phyloP scores from a whole-genome alignment of 1,140 invertebrate species.

The Drosophila kikkawai region DNA sequence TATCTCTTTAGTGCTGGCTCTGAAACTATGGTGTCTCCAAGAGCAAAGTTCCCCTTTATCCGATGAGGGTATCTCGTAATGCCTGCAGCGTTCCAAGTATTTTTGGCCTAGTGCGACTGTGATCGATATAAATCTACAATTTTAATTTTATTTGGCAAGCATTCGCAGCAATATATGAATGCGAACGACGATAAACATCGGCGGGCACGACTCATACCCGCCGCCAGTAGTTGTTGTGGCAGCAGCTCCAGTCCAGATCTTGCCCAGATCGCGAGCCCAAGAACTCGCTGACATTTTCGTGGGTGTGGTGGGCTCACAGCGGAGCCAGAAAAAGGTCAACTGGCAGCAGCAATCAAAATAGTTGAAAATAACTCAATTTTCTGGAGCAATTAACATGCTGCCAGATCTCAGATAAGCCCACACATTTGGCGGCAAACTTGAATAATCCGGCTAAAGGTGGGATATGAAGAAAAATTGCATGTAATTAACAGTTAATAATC shows the following conservation, averaged over 20 bases:
- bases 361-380: constrained; percentile 80
- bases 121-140: constrained; percentile 80
- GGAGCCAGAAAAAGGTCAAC: constrained; percentile 70
- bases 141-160: constrained; percentile 76
- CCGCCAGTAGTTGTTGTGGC: constrained; percentile 24
- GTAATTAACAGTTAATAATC: constrained; percentile 77
- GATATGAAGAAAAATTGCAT: constrained; percentile 55
- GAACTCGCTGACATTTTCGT: constrained; percentile 63
- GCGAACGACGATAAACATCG: constrained; percentile 69
- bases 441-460: constrained; percentile 22
- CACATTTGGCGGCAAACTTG: constrained; percentile 72
- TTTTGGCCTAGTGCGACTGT: constrained; percentile 29
- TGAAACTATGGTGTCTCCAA: no score
- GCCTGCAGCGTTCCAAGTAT: constrained; percentile 48
- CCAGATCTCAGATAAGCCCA: constrained; percentile 58
- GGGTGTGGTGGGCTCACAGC: constrained; percentile 69
- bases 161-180: constrained; percentile 57
- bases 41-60: constrained; percentile 12
- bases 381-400: constrained; percentile 80
- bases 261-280: constrained; percentile 52
- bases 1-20: no score
- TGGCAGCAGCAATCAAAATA: constrained; percentile 80
- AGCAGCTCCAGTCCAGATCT: constrained; percentile 49
- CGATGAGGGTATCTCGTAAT: constrained; percentile 28
- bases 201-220: constrained; percentile 65